Evolutionary conservation across 2,113 vertebrate genomes (phyloP).

Genomic region (Zosterops japonicus): DNA sequence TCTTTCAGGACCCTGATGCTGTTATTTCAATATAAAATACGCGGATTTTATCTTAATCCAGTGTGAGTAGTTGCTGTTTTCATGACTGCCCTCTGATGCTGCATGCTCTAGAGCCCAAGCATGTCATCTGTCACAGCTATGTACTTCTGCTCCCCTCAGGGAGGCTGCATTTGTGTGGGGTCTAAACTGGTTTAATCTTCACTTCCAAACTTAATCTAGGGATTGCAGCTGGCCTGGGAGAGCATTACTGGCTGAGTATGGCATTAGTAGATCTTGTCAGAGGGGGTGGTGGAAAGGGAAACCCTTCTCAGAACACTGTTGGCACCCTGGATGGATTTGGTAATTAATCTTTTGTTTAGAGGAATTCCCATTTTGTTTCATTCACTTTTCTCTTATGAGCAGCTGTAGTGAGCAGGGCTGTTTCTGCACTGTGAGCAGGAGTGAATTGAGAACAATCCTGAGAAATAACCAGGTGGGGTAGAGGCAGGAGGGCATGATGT

Average conservation of each 20-base stretch:
- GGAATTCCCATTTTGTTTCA: neutral
- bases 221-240: neutral
- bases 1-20: neutral
- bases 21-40: neutral
- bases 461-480: neutral
- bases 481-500: neutral
- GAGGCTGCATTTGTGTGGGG: neutral
- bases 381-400: neutral
- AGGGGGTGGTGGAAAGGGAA: neutral
- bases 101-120: neutral
- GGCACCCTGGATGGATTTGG: neutral
- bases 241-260: neutral
- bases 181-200: neutral
- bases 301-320: neutral
- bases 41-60: neutral
- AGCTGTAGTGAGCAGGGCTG: neutral
- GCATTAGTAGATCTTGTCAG: neutral
- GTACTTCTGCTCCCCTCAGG: neutral
- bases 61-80: neutral
- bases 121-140: neutral
- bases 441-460: neutral
- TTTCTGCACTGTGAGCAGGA: neutral
- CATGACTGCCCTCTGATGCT: neutral
- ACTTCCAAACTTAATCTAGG: neutral
- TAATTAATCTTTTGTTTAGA: neutral